Evolutionary conservation across 2,113 vertebrate species (phyloP), one percentile per base, ranked within the genome.

Genomic region (Turdus rufiventris): DNA sequence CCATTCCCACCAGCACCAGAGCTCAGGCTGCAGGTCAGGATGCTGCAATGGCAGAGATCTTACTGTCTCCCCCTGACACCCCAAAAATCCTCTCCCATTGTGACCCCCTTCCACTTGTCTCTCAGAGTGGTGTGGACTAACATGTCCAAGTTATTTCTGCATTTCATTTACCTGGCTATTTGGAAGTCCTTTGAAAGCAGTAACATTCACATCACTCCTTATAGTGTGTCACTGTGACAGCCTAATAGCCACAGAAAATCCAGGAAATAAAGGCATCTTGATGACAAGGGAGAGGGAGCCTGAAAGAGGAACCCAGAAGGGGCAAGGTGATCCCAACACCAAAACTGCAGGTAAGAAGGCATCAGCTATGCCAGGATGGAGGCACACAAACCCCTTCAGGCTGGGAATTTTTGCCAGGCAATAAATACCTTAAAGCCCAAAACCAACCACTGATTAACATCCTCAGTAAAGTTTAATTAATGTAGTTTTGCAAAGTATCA

Each of bases 81-180:
- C 10, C 33, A 34, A 43, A 38, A 79, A 31, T 17, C 38, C 31
- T 13, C 25, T 5, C 10, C 2, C 1, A 33, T 1, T 5, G 5
- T 3, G 3, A 43, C 1, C 23, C 24, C 29, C 18, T 21, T n/a
- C 38, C 34, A 3, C 21, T 28, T 34, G 13, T 12, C 16, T 18
- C 9, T 18, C 3, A 7, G 8, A 48, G 43, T 0, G 7, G 19
- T 10, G 12, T 4, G 28, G 43, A 45, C 12, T 8, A 67, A 24
- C 1, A 5, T 1, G 10, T 4, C 4, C 15, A 23, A 67, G 20
- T 34, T 16, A 34, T 16, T 48, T 50, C 60, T 31, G 24, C 34
- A 60, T 47, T 56, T 42, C 17, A 15, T 29, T 80, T 34, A 8
- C 36, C 34, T 13, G 47, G 25, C 24, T 47, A 14, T 53, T 38